A percentile compares a stretch with the other conserved stretches of the same genome.
Evolutionary conservation across 2,888 invertebrate species (phyloP).

Genomic region (Drosophila bunnanda): DNA sequence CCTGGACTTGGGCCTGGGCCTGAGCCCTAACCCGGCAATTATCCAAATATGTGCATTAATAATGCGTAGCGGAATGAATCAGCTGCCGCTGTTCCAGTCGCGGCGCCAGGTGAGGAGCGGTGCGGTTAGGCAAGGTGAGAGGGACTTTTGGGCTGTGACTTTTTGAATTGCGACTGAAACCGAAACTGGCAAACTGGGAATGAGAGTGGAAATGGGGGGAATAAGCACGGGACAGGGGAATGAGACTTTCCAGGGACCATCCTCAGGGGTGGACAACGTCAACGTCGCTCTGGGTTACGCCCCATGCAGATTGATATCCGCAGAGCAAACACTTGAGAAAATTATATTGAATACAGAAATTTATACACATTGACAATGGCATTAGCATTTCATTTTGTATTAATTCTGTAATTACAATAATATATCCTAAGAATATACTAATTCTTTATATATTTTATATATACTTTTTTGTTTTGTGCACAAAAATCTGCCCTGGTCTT

Average conservation of each 20-base stretch:
- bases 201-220: neutral
- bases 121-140: slow-evolving; percentile 1
- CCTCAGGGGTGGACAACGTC: slow-evolving; percentile 31
- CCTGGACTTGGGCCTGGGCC: neutral
- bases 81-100: slow-evolving; percentile 62
- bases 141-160: neutral
- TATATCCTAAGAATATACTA: no score
- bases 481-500: slow-evolving; percentile 1
- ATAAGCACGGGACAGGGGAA: neutral
- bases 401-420: no score
- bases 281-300: slow-evolving; percentile 59
- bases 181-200: neutral
- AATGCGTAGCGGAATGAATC: slow-evolving; percentile 79
- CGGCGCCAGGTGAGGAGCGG: slow-evolving; percentile 18
- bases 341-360: neutral
- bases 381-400: neutral
- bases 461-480: slow-evolving; percentile 2
- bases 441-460: neutral
- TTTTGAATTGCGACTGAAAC: slow-evolving; percentile 3
- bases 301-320: slow-evolving; percentile 73
- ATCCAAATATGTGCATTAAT: slow-evolving; percentile 82
- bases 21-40: slow-evolving; percentile 78
- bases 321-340: slow-evolving; percentile 26
- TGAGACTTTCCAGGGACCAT: slow-evolving; percentile 4
- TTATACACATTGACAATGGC: neutral